Evolutionary conservation across 2,113 vertebrate genomes (phyloP).

Genomic region (Nannobrachium achirus): DNA sequence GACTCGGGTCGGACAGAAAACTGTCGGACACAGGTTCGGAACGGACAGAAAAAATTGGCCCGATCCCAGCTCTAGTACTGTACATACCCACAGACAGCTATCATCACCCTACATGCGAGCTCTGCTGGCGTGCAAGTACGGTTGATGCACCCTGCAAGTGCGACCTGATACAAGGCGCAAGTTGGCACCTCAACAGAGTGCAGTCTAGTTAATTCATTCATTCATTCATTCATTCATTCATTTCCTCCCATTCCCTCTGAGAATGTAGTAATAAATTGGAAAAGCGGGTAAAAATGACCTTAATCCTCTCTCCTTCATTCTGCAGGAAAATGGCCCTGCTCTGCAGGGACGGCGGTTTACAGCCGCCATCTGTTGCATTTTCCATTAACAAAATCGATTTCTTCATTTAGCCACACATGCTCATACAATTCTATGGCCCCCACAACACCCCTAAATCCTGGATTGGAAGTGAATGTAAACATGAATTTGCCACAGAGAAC

Average conservation of each 20-base stretch:
- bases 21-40: too few species aligned
- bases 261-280: slow-evolving; percentile 78
- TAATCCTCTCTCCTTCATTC: slow-evolving; percentile 75
- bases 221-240: not conserved
- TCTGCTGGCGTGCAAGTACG: too few species aligned
- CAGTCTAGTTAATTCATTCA: too few species aligned
- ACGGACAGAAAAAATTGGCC: too few species aligned
- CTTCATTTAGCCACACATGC: slow-evolving; percentile 74
- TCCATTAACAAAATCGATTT: slow-evolving; percentile 80
- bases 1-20: too few species aligned
- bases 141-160: slow-evolving; percentile 65
- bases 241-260: slow-evolving; percentile 58
- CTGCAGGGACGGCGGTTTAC: slow-evolving; percentile 71
- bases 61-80: too few species aligned
- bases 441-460: slow-evolving; percentile 66
- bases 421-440: slow-evolving; percentile 75
- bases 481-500: slow-evolving; percentile 62
- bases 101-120: too few species aligned
- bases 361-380: slow-evolving; percentile 80
- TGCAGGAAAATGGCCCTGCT: slow-evolving; percentile 64
- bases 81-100: too few species aligned
- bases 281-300: slow-evolving; percentile 78
- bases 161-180: too few species aligned
- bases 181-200: too few species aligned
- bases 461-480: slow-evolving; percentile 71